Percentiles rank a stretch among this genome's conserved stretches.
Evolutionary conservation across 2,888 invertebrate species (phyloP).

Genomic region (Adelphocoris suturalis): DNA sequence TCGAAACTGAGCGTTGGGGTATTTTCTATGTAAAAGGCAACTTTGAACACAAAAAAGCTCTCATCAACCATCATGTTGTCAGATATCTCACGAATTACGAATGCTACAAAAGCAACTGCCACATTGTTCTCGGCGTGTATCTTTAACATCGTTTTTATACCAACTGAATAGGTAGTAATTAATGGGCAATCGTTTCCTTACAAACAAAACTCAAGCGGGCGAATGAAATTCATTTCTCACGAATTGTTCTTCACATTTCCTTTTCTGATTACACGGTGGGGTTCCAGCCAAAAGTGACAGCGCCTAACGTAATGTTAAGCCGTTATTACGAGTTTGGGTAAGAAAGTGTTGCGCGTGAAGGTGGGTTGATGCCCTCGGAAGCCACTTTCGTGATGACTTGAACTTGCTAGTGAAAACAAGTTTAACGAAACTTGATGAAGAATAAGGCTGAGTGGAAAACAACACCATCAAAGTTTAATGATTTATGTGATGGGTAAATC

Average conservation of each 20-base stretch:
- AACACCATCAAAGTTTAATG: too few species aligned
- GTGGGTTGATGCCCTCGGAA: neutral
- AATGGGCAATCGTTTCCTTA: neutral
- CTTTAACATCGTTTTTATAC: neutral
- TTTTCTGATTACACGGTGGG: neutral
- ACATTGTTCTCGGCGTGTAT: neutral
- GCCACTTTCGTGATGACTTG: neutral
- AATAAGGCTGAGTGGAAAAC: too few species aligned
- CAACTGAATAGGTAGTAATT: neutral
- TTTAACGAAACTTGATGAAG: neutral
- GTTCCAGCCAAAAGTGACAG: constrained; percentile 9
- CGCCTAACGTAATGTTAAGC: neutral
- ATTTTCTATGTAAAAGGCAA: too few species aligned
- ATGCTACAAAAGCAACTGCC: neutral
- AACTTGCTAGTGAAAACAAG: neutral
- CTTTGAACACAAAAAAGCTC: neutral
- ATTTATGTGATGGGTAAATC: too few species aligned
- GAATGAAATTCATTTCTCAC: neutral
- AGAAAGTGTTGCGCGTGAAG: neutral
- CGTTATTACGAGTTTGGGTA: constrained; percentile 13
- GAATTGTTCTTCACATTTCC: constrained; percentile 5
- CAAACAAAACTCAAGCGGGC: neutral
- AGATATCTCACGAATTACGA: neutral
- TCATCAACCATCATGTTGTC: neutral
- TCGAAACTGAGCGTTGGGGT: too few species aligned